Percentiles rank a stretch among this genome's conserved stretches.
phyloP scores from a whole-genome alignment of 2,113 vertebrate species.

The Dasyurus viverrinus region DNA sequence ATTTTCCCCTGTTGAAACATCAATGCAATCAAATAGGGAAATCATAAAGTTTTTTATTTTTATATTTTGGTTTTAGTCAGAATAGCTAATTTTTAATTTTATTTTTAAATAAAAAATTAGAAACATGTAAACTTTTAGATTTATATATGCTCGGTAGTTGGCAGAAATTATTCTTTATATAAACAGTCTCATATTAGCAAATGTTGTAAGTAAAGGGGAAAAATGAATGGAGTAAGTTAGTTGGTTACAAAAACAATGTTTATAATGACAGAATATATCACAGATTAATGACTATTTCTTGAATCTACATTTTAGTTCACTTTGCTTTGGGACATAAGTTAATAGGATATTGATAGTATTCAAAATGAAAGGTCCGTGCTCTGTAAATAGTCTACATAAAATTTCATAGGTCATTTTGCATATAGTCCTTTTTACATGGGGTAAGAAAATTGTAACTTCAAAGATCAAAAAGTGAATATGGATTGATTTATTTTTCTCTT shows the following conservation, averaged over 20 bases:
- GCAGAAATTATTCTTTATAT: background rate
- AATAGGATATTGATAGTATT: slow-evolving; percentile 80
- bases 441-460: background rate
- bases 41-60: slow-evolving; percentile 47
- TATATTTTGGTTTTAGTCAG: background rate
- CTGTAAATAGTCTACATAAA: slow-evolving; percentile 69
- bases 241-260: background rate
- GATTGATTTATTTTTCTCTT: background rate
- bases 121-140: slow-evolving; percentile 50
- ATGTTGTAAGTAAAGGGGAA: background rate
- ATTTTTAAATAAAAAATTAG: slow-evolving; percentile 9
- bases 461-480: background rate
- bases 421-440: slow-evolving; percentile 15
- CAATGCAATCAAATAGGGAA: slow-evolving; percentile 46
- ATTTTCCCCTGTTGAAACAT: slow-evolving; percentile 14
- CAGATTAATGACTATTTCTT: slow-evolving; percentile 80
- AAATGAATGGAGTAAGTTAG: slow-evolving; percentile 45
- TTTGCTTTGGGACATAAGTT: slow-evolving; percentile 79
- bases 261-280: slow-evolving; percentile 69
- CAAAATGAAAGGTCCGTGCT: slow-evolving; percentile 68
- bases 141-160: slow-evolving; percentile 22
- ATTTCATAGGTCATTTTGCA: slow-evolving; percentile 51
- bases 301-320: slow-evolving; percentile 77
- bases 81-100: background rate
- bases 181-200: background rate